Evolutionary conservation across 1,140 invertebrate species (phyloP).

Genomic region (Lucilia sericata): DNA sequence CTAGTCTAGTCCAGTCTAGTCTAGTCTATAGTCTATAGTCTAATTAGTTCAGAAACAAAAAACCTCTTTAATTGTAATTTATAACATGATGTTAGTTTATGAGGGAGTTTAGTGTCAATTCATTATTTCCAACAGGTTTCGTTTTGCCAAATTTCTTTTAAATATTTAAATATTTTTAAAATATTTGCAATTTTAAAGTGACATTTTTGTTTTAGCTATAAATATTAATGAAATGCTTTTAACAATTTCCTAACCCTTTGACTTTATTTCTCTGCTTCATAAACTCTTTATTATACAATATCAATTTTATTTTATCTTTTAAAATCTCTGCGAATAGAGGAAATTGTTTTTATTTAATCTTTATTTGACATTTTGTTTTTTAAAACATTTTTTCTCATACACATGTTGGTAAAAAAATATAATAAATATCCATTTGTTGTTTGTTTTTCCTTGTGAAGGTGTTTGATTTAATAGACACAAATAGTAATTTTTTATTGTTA

Average conservation of each 20-base stretch:
- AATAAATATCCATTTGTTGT: neutral
- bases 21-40: too few relatives aligned
- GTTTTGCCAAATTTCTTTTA: too few relatives aligned
- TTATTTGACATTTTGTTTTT: too few relatives aligned
- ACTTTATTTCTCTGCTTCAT: neutral
- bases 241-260: neutral
- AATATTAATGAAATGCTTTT: neutral
- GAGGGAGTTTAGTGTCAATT: too few relatives aligned
- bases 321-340: neutral
- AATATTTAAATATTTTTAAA: too few relatives aligned
- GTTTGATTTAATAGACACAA: constrained; percentile 15
- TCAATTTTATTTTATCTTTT: neutral
- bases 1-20: too few relatives aligned
- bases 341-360: neutral
- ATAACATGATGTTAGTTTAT: too few relatives aligned
- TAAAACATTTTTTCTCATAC: neutral
- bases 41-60: too few relatives aligned
- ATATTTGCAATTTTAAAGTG: too few relatives aligned
- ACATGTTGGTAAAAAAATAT: neutral
- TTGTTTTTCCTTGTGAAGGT: constrained; percentile 25
- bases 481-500: neutral
- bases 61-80: too few relatives aligned
- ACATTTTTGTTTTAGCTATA: neutral
- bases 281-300: neutral
- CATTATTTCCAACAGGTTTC: too few relatives aligned